phyloP scores from a whole-genome alignment of 2,797 vertebrate species.

The Pelobates cultripes region DNA sequence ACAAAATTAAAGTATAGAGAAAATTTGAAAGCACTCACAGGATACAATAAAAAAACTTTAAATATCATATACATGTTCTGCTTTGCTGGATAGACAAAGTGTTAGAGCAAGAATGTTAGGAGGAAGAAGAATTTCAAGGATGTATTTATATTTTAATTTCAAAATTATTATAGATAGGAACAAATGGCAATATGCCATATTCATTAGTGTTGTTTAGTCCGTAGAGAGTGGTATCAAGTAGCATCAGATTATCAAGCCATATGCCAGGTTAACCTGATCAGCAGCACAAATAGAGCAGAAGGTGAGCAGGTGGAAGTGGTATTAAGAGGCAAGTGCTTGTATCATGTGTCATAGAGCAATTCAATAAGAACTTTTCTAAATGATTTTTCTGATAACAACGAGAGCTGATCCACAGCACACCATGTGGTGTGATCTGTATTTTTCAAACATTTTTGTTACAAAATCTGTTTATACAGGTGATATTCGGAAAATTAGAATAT shows the following conservation, averaged over 20 bases:
- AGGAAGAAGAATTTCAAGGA: no score
- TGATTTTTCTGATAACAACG: not conserved
- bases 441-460: no score
- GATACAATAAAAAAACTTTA: no score
- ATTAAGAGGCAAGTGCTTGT: constrained; percentile 9
- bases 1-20: no score
- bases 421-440: not conserved
- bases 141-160: not conserved
- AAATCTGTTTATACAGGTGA: no score
- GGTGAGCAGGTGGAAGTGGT: constrained; percentile 26
- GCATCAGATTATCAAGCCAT: constrained; percentile 36
- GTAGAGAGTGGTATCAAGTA: constrained; percentile 21
- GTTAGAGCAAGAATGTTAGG: no score
- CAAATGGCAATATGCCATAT: constrained; percentile 5
- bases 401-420: not conserved
- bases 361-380: not conserved
- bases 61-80: no score
- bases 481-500: no score
- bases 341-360: constrained; percentile 21
- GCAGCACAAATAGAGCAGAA: constrained; percentile 22
- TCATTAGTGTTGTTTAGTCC: constrained; percentile 9
- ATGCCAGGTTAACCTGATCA: constrained; percentile 37
- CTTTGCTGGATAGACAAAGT: no score
- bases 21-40: no score
- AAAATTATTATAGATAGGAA: not conserved